A percentile compares a stretch with the other conserved stretches of the same genome.
phyloP scores from a whole-genome alignment of 1,140 invertebrate genomes.

The Neodiprion pinetum region DNA sequence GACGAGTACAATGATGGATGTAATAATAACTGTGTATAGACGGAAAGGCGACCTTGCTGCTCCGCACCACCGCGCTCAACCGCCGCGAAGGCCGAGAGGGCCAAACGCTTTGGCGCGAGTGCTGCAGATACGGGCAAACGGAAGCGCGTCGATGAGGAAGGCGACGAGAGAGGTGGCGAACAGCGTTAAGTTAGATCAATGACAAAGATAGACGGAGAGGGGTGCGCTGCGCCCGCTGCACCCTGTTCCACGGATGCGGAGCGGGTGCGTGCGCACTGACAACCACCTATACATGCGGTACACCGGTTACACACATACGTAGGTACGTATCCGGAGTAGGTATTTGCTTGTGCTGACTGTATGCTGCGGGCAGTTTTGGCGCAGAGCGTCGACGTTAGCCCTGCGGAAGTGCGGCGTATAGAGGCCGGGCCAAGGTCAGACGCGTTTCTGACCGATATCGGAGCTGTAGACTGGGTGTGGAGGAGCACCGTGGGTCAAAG shows the following conservation, averaged over 20 bases:
- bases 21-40: background rate
- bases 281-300: no score
- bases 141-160: background rate
- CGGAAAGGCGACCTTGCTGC: background rate
- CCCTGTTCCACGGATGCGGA: background rate
- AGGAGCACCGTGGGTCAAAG: background rate
- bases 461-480: background rate
- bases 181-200: background rate
- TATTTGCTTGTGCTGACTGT: background rate
- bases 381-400: background rate
- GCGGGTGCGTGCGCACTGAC: no score
- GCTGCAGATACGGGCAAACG: background rate
- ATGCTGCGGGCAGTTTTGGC: background rate
- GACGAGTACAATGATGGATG: background rate
- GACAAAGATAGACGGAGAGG: background rate
- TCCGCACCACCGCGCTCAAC: background rate
- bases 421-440: constrained; percentile 1
- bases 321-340: background rate
- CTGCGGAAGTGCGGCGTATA: background rate
- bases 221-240: background rate
- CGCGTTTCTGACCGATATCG: background rate
- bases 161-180: background rate
- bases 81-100: background rate
- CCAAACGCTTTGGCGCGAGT: background rate
- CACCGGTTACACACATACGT: background rate